Evolutionary conservation across 2,113 vertebrate species (phyloP).

Genomic region (Paradoxurus hermaphroditus): DNA sequence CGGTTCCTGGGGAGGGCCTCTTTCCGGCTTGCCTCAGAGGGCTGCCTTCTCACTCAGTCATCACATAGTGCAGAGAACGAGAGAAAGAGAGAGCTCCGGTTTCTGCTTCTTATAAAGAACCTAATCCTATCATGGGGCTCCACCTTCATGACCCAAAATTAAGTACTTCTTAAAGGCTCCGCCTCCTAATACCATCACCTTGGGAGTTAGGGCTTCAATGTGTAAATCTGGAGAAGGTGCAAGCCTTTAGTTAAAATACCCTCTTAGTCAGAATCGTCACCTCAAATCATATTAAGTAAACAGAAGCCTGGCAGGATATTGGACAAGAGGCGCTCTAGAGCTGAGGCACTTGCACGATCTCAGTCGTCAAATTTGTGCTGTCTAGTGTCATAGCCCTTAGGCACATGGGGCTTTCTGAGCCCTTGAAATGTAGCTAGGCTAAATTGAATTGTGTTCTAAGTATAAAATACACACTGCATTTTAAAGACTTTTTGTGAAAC

Average conservation of each 20-base stretch:
- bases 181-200: background rate
- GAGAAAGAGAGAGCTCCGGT: background rate
- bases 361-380: background rate
- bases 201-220: background rate
- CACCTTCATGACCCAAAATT: background rate
- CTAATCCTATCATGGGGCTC: background rate
- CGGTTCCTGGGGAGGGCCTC: too few relatives aligned
- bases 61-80: background rate
- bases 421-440: background rate
- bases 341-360: background rate
- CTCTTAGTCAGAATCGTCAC: background rate
- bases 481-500: background rate
- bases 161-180: background rate
- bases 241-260: background rate
- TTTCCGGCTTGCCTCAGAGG: background rate
- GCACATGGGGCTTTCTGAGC: background rate
- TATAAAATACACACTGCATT: background rate
- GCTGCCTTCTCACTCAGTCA: background rate
- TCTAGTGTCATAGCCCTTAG: too few relatives aligned
- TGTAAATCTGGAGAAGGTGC: background rate
- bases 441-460: background rate
- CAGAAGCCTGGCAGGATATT: background rate
- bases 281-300: background rate
- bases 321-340: background rate
- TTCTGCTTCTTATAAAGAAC: background rate